These are phyloP conservation scores for Dendrocincla fuliginosa DNA, from an alignment of 2,797 vertebrate genomes.

Conservation along the genomic window DNA sequence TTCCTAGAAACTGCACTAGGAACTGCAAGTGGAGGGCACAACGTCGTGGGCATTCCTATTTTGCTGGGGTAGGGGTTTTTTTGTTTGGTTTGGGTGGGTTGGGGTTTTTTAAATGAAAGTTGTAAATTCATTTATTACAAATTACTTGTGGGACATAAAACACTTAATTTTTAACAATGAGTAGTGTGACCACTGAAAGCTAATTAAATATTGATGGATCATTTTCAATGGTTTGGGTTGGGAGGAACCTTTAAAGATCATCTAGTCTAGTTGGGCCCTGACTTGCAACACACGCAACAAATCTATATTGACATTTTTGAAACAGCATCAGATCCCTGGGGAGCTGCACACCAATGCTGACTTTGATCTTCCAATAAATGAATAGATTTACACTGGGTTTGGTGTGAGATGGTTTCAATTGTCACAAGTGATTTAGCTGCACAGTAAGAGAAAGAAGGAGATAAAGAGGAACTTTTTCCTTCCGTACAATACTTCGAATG, in stretches of 20 bases:
- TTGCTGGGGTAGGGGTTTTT: not conserved
- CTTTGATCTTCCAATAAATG: not conserved
- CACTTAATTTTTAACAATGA: not conserved
- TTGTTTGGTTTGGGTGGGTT: not conserved
- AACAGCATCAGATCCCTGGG: not conserved
- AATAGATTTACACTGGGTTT: not conserved
- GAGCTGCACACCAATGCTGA: not conserved
- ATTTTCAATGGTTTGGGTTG: not conserved
- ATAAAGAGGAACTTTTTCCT: not conserved
- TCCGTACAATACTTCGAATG: not conserved
- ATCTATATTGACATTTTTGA: not conserved
- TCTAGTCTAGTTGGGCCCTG: not conserved
- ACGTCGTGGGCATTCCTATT: not conserved
- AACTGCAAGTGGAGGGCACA: not conserved
- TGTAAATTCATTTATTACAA: not conserved
- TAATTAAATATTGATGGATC: not conserved
- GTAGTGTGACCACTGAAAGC: not conserved
- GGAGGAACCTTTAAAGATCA: not conserved
- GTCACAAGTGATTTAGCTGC: not conserved
- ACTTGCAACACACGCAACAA: not conserved
- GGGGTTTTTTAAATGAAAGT: not conserved
- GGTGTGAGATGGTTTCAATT: not conserved
- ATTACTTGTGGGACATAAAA: not conserved
- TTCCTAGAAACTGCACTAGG: not conserved
- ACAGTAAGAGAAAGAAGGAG: not conserved